Conservation (phyloP, 2,797 vertebrate species). For the Galagoides demidoff region DNA sequence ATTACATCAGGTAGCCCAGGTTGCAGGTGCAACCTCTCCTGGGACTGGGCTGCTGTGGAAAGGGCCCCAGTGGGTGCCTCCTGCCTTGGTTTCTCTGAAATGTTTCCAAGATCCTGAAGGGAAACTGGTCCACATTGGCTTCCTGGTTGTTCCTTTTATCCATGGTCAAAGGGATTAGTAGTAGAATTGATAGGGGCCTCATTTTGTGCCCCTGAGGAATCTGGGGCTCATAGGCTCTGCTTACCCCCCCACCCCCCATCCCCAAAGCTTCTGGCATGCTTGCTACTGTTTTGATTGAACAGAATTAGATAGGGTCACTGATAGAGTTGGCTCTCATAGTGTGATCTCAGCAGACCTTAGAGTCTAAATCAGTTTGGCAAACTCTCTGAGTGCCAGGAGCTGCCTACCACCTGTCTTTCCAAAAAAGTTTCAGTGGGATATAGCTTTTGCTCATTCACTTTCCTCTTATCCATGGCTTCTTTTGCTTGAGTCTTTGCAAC, state of each 20-base stretch:
- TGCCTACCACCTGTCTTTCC: neutral
- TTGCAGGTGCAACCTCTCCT: neutral
- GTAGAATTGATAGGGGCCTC: neutral
- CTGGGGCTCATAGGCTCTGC: neutral
- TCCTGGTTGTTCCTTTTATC: neutral
- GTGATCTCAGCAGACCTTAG: neutral
- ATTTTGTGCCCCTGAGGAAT: neutral
- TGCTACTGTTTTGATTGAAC: neutral
- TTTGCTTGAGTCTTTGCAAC: neutral
- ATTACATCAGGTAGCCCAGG: neutral
- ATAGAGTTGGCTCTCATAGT: neutral
- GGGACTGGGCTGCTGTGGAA: neutral
- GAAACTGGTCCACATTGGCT: fast-evolving
- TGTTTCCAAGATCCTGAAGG: neutral
- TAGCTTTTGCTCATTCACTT: neutral
- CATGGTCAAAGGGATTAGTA: neutral
- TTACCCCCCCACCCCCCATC: neutral
- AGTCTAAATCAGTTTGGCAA: neutral
- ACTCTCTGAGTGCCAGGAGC: neutral
- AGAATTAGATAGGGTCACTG: neutral
- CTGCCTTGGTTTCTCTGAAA: neutral
- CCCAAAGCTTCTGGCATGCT: neutral
- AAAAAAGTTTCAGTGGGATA: neutral
- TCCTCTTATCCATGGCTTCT: neutral
- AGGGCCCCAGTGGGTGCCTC: neutral